Evolutionary conservation across 2,888 invertebrate genomes (phyloP).

Genomic region (Agriopis aurantiaria): DNA sequence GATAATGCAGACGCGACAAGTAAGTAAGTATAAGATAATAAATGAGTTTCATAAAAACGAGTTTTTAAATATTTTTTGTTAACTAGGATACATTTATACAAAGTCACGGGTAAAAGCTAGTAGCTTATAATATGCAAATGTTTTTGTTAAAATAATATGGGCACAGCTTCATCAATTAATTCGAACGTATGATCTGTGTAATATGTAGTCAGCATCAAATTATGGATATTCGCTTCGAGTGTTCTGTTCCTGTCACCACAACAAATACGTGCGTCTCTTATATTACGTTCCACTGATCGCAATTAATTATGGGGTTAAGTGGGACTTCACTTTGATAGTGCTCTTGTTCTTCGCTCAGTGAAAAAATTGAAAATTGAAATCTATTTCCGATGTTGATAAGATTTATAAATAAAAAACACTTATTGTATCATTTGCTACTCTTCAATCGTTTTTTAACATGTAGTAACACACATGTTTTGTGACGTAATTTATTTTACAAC

Average conservation of each 20-base stretch:
- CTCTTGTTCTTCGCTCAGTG: conserved; percentile 1
- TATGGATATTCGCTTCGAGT: conserved; percentile 50
- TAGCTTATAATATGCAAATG: background rate
- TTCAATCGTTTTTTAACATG: background rate
- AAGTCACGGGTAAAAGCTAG: no score
- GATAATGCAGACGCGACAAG: no score
- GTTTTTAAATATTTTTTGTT: no score
- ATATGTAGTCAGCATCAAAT: conserved; percentile 11
- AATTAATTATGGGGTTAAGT: conserved; percentile 48
- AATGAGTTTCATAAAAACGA: no score
- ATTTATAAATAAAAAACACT: background rate
- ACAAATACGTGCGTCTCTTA: conserved; percentile 33
- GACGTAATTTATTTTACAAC: no score
- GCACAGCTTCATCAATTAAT: background rate
- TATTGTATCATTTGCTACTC: background rate
- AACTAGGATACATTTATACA: no score
- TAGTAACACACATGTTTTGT: no score
- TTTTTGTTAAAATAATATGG: background rate
- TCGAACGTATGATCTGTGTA: conserved; percentile 4
- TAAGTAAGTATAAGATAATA: no score
- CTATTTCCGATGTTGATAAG: conserved; percentile 3
- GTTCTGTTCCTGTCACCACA: conserved; percentile 53
- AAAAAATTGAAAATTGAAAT: conserved; percentile 15
- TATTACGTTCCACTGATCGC: conserved; percentile 53
- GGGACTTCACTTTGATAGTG: conserved; percentile 21